A percentile compares a stretch with the other conserved stretches of the same genome.
These are phyloP conservation scores for Aspidiotus rigidus DNA, from an alignment of 2,888 invertebrate species.

Conservation along the genomic window DNA sequence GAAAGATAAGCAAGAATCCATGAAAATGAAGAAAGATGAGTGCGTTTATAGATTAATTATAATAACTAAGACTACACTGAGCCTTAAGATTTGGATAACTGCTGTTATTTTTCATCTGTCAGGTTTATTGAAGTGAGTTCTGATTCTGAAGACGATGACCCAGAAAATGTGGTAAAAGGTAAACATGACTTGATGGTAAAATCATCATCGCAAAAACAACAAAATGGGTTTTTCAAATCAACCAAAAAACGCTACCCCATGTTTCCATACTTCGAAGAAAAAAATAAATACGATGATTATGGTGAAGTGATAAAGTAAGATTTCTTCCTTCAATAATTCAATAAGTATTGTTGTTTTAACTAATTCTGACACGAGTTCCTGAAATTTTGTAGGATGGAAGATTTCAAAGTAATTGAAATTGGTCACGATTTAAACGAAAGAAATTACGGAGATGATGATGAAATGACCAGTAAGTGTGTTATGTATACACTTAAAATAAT, in stretches of 20 bases:
- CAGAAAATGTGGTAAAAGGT: slow-evolving; percentile 66
- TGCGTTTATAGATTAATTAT: slow-evolving; percentile 5
- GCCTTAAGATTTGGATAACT: background rate
- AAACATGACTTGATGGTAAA: slow-evolving; percentile 76
- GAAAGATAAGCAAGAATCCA: slow-evolving; percentile 46
- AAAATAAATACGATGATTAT: slow-evolving; percentile 87
- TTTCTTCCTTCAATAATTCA: background rate
- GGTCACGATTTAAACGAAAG: slow-evolving; percentile 25
- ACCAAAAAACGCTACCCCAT: slow-evolving; percentile 90
- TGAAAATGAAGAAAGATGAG: slow-evolving; percentile 22
- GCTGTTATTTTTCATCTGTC: background rate
- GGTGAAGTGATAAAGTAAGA: slow-evolving; percentile 76
- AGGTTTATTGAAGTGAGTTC: slow-evolving; percentile 48
- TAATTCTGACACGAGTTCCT: background rate
- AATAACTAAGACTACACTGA: background rate
- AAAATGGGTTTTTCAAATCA: slow-evolving; percentile 65
- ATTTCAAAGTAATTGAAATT: slow-evolving; percentile 23
- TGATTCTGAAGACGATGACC: slow-evolving; percentile 69
- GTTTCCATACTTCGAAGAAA: slow-evolving; percentile 90
- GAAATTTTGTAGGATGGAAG: slow-evolving; percentile 15
- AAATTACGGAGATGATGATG: slow-evolving; percentile 11
- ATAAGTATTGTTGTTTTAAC: background rate
- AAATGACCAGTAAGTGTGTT: slow-evolving; percentile 6
- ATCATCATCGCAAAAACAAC: slow-evolving; percentile 48
- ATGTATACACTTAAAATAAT: background rate